Evolutionary conservation across 1,140 invertebrate genomes (phyloP).

Genomic region (Drosophila bipectinata): DNA sequence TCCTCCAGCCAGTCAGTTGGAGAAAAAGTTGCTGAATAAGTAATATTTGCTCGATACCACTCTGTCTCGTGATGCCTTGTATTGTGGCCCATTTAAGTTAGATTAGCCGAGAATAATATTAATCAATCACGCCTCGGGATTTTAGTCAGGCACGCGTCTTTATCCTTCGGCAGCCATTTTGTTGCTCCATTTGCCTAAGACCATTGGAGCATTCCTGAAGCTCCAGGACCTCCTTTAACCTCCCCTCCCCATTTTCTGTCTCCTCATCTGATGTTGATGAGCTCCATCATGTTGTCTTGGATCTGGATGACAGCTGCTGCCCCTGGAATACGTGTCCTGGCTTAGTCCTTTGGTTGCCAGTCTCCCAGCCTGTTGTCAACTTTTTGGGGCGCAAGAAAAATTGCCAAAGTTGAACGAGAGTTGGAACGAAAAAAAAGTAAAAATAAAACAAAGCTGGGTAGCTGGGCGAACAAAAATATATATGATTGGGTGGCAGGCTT

Average conservation of each 20-base stretch:
- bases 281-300: slow-evolving; percentile 70
- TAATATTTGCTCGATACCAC: slow-evolving; percentile 48
- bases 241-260: slow-evolving; percentile 7
- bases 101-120: slow-evolving; percentile 83
- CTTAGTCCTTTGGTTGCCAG: slow-evolving; percentile 50
- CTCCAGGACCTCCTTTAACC: neutral
- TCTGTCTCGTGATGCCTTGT: slow-evolving; percentile 30
- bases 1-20: neutral
- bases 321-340: slow-evolving; percentile 70
- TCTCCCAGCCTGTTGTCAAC: slow-evolving; percentile 61
- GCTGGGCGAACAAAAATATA: slow-evolving; percentile 13
- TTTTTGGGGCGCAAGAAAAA: slow-evolving; percentile 66
- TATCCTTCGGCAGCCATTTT: slow-evolving; percentile 60
- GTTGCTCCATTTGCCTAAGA: slow-evolving; percentile 75
- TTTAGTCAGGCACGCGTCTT: slow-evolving; percentile 46
- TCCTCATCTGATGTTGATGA: slow-evolving; percentile 60
- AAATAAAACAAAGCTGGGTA: slow-evolving; percentile 16
- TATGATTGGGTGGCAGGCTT: slow-evolving; percentile 56
- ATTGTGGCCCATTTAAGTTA: slow-evolving; percentile 77
- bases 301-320: slow-evolving; percentile 59
- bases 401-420: slow-evolving; percentile 58
- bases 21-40: slow-evolving; percentile 76
- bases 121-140: slow-evolving; percentile 81
- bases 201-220: slow-evolving; percentile 36
- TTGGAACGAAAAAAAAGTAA: neutral